phyloP scores from a whole-genome alignment of 1,140 invertebrate species.

The Ceratina japonica region DNA sequence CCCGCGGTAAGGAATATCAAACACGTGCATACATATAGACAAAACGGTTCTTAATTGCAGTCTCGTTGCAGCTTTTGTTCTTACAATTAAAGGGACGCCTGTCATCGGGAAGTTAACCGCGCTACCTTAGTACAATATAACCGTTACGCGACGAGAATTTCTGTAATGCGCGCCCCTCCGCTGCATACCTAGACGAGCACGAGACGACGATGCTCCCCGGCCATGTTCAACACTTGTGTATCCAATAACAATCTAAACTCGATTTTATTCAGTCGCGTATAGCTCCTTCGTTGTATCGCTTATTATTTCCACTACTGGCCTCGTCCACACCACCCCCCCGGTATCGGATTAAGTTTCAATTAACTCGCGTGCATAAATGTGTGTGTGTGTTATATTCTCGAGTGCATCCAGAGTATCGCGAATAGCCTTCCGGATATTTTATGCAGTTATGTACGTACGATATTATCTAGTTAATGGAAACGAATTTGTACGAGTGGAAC shows the following conservation, averaged over 20 bases:
- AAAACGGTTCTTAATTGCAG: constrained; percentile 19
- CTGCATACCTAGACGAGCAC: background rate
- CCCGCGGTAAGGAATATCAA: background rate
- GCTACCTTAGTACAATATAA: background rate
- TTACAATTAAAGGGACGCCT: constrained; percentile 15
- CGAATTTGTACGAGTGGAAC: too few species aligned
- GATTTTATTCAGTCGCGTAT: constrained; percentile 52
- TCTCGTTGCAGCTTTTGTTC: background rate
- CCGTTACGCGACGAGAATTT: background rate
- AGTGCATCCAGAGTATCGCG: background rate
- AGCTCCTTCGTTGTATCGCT: constrained; percentile 34
- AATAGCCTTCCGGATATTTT: too few species aligned
- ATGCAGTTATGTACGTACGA: background rate
- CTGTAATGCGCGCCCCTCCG: constrained; percentile 1
- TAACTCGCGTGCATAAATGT: constrained; percentile 13
- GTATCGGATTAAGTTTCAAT: constrained; percentile 36
- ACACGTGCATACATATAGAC: background rate
- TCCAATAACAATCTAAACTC: constrained; percentile 56
- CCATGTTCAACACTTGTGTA: constrained; percentile 47
- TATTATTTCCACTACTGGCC: background rate
- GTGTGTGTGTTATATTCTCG: background rate
- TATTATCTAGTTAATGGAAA: background rate
- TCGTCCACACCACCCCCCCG: background rate
- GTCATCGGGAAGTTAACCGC: constrained; percentile 32
- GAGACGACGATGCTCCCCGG: background rate